Evolutionary conservation across 2,797 vertebrate species (phyloP).

Genomic region (Cryptoblepharus egeriae): DNA sequence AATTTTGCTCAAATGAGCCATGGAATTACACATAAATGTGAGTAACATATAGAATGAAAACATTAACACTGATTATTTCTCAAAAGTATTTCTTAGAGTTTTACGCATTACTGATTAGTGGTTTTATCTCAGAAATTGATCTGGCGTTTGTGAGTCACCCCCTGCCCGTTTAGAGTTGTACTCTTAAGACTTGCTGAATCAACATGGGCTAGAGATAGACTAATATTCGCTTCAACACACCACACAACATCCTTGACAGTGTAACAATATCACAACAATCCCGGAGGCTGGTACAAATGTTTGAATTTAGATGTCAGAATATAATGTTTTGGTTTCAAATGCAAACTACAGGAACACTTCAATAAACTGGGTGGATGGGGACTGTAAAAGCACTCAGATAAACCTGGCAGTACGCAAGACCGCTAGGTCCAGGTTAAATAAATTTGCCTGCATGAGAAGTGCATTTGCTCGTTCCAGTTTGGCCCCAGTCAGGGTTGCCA

Average conservation of each 20-base stretch:
- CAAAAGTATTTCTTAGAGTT: constrained; percentile 31
- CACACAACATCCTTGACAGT: neutral
- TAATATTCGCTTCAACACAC: neutral
- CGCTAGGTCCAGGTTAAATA: neutral
- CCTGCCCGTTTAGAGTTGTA: neutral
- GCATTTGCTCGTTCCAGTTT: neutral
- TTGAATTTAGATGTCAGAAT: neutral
- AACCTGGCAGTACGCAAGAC: neutral
- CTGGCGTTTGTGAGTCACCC: neutral
- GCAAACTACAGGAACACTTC: neutral
- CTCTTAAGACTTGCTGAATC: neutral
- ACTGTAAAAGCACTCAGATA: neutral
- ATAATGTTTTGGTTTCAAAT: neutral
- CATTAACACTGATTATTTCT: constrained; percentile 39
- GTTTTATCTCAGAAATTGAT: constrained; percentile 32
- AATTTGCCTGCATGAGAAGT: neutral
- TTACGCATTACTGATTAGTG: constrained; percentile 14
- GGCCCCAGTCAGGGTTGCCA: too few species aligned
- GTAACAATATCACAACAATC: neutral
- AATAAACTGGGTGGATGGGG: too few species aligned
- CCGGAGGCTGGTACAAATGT: neutral
- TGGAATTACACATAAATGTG: constrained; percentile 39
- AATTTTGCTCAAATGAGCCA: constrained; percentile 54
- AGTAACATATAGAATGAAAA: constrained; percentile 50
- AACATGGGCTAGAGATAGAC: neutral